A percentile compares a stretch with the other conserved stretches of the same genome.
Conservation (phyloP, 53 echinoderm and acorn worm genomes). For the Echinometra lucunter region DNA sequence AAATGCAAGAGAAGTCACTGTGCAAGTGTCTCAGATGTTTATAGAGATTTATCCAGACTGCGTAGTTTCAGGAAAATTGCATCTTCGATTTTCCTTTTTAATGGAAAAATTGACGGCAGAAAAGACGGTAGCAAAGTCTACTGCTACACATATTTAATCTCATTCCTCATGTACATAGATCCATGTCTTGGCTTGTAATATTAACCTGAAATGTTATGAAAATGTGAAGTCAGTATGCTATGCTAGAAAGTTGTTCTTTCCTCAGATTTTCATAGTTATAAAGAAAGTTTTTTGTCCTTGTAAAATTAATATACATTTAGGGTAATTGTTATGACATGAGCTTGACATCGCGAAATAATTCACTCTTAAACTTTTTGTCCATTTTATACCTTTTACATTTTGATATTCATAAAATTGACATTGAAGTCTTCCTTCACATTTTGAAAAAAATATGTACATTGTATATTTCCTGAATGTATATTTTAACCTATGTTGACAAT, state of each 20-base stretch:
- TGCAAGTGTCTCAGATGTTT: no score
- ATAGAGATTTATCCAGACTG: neutral
- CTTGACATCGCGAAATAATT: neutral
- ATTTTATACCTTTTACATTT: neutral
- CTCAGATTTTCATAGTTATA: neutral
- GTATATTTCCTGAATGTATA: no score
- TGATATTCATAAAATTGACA: neutral
- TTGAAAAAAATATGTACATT: no score
- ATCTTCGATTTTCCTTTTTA: no score
- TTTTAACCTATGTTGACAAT: no score
- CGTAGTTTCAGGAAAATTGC: no score
- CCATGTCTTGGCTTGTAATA: neutral
- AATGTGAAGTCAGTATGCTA: no score
- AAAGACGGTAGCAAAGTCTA: neutral
- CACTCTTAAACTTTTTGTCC: neutral
- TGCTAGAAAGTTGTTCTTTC: neutral
- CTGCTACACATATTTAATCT: no score
- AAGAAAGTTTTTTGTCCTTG: neutral
- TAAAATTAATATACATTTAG: neutral
- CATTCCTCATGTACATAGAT: neutral
- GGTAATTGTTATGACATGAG: neutral
- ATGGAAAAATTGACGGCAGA: neutral
- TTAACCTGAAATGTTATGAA: neutral
- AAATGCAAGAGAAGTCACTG: neutral
- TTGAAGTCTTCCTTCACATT: neutral